phyloP scores from a whole-genome alignment of 2,797 vertebrate species.

The Siniperca undulata region DNA sequence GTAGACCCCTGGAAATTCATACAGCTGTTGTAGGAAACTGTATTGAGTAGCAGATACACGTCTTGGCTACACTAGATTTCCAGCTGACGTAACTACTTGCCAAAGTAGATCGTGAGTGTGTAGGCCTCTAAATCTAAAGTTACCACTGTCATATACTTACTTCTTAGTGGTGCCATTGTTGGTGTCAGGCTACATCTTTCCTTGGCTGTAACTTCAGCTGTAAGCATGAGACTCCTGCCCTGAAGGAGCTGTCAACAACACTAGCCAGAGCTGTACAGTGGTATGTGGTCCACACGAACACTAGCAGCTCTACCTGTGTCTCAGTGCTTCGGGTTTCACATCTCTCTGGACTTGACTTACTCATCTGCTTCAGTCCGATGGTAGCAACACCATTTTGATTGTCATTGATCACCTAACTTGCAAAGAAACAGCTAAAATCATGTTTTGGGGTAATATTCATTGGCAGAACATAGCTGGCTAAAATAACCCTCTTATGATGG shows the following conservation, averaged over 20 bases:
- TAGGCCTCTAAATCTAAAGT: slow-evolving; percentile 26
- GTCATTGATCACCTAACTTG: not conserved
- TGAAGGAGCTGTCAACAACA: not conserved
- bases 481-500: not conserved
- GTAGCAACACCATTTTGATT: not conserved
- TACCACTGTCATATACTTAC: slow-evolving; percentile 33
- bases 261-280: not conserved
- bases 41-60: not conserved
- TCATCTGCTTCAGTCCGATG: not conserved
- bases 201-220: slow-evolving; percentile 47
- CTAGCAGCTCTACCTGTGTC: not conserved
- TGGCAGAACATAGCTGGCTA: not conserved
- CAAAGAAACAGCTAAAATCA: not conserved
- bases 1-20: not conserved
- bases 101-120: not conserved
- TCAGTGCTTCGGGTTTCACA: too few relatives aligned
- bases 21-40: not conserved
- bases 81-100: not conserved
- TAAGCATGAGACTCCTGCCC: slow-evolving; percentile 5
- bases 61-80: not conserved
- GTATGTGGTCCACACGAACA: not conserved
- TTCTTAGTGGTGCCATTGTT: slow-evolving; percentile 25
- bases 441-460: not conserved
- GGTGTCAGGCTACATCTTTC: slow-evolving; percentile 40
- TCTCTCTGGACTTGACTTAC: too few relatives aligned